Conservation (phyloP, 2,113 vertebrate species). For the Uria aalge region DNA sequence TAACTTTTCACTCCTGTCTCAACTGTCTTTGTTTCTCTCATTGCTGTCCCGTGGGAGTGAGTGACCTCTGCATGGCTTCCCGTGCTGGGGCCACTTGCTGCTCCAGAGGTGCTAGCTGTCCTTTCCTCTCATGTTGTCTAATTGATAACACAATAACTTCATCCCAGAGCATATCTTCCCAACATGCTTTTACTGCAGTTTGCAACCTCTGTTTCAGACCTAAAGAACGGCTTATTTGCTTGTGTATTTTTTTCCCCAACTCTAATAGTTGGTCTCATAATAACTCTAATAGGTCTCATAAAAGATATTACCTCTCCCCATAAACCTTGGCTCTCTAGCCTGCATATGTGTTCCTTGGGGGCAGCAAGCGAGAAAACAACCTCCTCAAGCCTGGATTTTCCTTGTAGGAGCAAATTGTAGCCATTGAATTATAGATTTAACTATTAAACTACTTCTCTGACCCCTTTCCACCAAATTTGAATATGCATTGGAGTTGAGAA, state of each 20-base stretch:
- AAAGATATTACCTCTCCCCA: not conserved
- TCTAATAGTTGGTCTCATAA: not conserved
- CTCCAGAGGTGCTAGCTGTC: not conserved
- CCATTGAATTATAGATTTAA: not conserved
- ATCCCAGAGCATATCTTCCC: not conserved
- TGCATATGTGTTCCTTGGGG: not conserved
- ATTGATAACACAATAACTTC: not conserved
- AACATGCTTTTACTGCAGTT: not conserved
- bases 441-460: not conserved
- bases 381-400: not conserved
- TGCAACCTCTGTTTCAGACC: not conserved
- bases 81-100: not conserved
- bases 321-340: constrained; percentile 7
- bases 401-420: not conserved
- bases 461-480: not conserved
- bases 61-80: not conserved
- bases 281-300: not conserved
- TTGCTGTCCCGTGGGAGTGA: not conserved
- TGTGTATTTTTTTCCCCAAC: not conserved
- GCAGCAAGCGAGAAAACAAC: not conserved
- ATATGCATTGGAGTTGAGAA: not conserved
- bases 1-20: not conserved
- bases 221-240: not conserved
- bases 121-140: not conserved
- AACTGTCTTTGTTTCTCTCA: not conserved